Evolutionary conservation across 2,113 vertebrate genomes (phyloP).

Genomic region (Petroica traversi): DNA sequence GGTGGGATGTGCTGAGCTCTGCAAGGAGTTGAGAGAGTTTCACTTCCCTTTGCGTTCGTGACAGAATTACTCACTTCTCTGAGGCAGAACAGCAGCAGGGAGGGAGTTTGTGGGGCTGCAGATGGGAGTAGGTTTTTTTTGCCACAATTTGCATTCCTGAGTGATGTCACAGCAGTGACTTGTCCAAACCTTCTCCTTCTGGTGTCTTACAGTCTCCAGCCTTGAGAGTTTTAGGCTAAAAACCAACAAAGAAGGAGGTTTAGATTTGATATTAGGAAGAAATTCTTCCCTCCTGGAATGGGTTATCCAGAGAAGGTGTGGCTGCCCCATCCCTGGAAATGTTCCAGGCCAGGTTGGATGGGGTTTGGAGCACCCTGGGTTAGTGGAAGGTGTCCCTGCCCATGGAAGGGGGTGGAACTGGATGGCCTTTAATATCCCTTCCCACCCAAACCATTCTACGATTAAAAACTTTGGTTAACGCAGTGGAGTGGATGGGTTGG

Average conservation of each 20-base stretch:
- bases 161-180: background rate
- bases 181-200: background rate
- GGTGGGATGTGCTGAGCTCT: background rate
- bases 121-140: background rate
- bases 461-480: background rate
- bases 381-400: background rate
- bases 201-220: background rate
- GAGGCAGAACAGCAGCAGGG: background rate
- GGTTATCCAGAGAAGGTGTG: background rate
- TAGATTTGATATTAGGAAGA: background rate
- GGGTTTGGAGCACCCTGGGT: background rate
- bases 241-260: background rate
- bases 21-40: constrained; percentile 1
- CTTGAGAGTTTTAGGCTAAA: background rate
- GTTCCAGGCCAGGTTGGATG: accelerated
- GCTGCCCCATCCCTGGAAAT: background rate
- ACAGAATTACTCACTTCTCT: constrained; percentile 37
- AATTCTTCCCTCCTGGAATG: background rate
- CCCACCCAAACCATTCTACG: background rate
- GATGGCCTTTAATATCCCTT: background rate
- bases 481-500: background rate
- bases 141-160: background rate
- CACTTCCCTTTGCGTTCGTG: background rate
- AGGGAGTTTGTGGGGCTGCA: background rate
- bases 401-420: accelerated